Conservation (phyloP, 92 coral and sea anemone genomes). For the Porites rus region DNA sequence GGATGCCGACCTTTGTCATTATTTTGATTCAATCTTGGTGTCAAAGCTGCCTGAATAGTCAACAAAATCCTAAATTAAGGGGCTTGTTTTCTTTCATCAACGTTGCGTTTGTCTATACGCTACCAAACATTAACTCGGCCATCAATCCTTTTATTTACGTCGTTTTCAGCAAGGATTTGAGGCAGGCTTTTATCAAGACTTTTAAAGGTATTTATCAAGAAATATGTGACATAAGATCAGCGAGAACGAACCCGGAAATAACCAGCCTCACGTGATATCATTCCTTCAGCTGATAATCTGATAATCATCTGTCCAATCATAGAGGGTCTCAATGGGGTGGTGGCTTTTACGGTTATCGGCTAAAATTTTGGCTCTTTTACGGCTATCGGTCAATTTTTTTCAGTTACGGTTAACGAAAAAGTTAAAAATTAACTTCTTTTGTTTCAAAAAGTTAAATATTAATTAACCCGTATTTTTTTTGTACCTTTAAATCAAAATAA, state of each 20-base stretch:
- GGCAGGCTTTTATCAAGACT: constrained; percentile 78
- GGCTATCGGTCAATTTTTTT: too few relatives aligned
- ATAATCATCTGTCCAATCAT: too few relatives aligned
- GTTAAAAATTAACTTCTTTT: too few relatives aligned
- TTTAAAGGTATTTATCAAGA: constrained; percentile 50
- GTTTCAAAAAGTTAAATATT: too few relatives aligned
- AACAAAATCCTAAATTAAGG: constrained; percentile 45
- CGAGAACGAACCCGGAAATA: constrained; percentile 9
- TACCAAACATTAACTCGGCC: constrained; percentile 94
- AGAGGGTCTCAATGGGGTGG: too few relatives aligned
- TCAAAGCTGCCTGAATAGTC: constrained; percentile 56
- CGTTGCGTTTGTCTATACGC: constrained; percentile 86
- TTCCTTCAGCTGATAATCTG: too few relatives aligned
- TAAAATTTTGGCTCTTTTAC: too few relatives aligned
- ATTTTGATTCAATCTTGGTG: constrained; percentile 73
- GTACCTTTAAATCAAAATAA: too few relatives aligned
- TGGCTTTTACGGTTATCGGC: too few relatives aligned
- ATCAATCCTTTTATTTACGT: constrained; percentile 93
- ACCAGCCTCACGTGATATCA: constrained; percentile 8
- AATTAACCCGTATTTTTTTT: too few relatives aligned
- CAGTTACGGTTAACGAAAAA: too few relatives aligned
- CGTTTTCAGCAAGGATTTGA: constrained; percentile 81
- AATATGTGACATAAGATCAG: constrained; percentile 19
- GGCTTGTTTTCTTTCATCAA: constrained; percentile 72
- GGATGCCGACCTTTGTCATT: constrained; percentile 80